These are phyloP conservation scores for Mycetomoellerius zeteki DNA, from an alignment of 1,140 invertebrate genomes.

Conservation along the genomic window DNA sequence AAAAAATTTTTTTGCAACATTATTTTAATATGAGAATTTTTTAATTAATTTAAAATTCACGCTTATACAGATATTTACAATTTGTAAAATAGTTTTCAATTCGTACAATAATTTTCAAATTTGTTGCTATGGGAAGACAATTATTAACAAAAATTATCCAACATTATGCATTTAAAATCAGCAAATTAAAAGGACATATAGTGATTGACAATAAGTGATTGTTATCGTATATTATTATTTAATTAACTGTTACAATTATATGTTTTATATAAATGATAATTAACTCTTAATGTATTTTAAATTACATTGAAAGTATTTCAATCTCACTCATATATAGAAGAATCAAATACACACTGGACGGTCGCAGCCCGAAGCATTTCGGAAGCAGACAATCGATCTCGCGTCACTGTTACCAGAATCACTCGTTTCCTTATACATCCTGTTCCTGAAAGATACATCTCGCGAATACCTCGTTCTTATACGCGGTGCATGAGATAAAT, in stretches of 20 bases:
- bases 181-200: not conserved
- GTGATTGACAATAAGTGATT: not conserved
- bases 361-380: conserved; percentile 28
- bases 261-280: not conserved
- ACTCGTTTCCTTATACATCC: conserved; percentile 61
- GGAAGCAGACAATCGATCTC: conserved; percentile 66
- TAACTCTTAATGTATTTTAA: not conserved
- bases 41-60: not conserved
- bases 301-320: conserved; percentile 19
- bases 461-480: conserved; percentile 59
- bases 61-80: not conserved
- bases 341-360: not conserved
- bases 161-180: conserved; percentile 16
- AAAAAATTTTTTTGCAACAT: not conserved
- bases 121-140: not conserved
- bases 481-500: conserved; percentile 17
- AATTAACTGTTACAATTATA: not conserved
- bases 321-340: not conserved
- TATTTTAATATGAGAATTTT: not conserved
- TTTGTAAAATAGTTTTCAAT: not conserved
- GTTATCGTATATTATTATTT: not conserved
- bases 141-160: not conserved
- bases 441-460: conserved; percentile 56
- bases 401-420: conserved; percentile 64
- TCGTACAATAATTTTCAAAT: not conserved